Evolutionary conservation across 2,113 vertebrate species (phyloP).

Genomic region (Antigone vipio): DNA sequence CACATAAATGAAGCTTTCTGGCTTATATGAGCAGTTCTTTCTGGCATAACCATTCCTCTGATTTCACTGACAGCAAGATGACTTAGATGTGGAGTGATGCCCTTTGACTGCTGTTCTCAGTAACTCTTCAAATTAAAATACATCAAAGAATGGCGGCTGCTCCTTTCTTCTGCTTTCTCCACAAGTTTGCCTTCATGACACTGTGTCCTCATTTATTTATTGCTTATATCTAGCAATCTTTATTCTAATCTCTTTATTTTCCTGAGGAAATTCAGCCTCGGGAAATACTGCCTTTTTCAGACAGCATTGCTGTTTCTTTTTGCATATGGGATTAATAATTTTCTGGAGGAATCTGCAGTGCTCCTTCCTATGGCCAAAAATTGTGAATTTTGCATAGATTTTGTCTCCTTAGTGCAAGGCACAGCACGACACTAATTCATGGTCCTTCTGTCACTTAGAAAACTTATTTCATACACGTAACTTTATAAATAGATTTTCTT

Average conservation of each 20-base stretch:
- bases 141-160: constrained; percentile 2
- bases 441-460: neutral
- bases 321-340: neutral
- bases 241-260: neutral
- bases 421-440: neutral
- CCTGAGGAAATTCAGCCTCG: neutral
- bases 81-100: constrained; percentile 2
- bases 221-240: neutral
- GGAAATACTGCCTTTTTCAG: neutral
- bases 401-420: neutral
- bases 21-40: neutral
- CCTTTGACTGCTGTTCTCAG: constrained; percentile 24
- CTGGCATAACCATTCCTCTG: neutral
- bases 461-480: neutral
- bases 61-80: neutral
- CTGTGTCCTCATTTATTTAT: neutral
- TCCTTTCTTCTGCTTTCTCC: neutral
- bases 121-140: constrained; percentile 28
- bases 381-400: neutral
- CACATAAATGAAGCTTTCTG: neutral
- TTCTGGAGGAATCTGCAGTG: neutral
- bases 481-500: neutral
- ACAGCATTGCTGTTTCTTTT: neutral
- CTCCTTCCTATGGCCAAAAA: neutral
- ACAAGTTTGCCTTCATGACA: neutral